Conservation (phyloP, 1,140 invertebrate species). For the Solenopsis fugax region DNA sequence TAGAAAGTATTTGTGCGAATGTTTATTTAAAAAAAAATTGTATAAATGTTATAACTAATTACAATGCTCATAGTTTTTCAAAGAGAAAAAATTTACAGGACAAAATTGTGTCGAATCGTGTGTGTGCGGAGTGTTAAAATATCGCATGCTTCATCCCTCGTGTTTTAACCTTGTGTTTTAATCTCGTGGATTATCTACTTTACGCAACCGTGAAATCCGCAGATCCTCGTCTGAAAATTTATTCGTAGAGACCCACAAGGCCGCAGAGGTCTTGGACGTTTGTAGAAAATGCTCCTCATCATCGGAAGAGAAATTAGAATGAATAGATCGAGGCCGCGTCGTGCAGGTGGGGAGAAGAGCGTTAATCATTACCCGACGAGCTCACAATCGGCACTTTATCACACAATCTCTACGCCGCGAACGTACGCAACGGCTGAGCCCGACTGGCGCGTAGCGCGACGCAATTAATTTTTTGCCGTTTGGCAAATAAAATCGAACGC, state of each 20-base stretch:
- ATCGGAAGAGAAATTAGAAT: neutral
- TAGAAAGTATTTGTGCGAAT: no score
- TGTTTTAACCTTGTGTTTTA: neutral
- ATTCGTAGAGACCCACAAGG: neutral
- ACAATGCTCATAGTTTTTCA: no score
- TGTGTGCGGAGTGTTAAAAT: neutral
- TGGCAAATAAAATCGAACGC: slow-evolving; percentile 46
- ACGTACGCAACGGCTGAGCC: neutral
- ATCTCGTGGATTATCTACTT: neutral
- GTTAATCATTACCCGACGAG: slow-evolving; percentile 36
- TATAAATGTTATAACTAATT: no score
- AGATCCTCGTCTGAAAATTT: neutral
- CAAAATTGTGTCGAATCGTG: no score
- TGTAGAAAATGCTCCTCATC: neutral
- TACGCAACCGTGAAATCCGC: neutral
- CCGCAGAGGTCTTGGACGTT: no score
- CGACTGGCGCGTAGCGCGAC: slow-evolving; percentile 7
- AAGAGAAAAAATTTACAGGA: no score
- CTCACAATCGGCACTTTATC: slow-evolving; percentile 40
- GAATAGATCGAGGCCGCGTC: slow-evolving; percentile 17
- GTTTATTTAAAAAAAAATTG: no score
- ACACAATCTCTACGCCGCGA: slow-evolving; percentile 20
- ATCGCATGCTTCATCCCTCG: neutral
- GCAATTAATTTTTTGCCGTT: slow-evolving; percentile 56
- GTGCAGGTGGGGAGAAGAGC: slow-evolving; percentile 8